Evolutionary conservation across 2,113 vertebrate species (phyloP).

Genomic region (Scomber colias): DNA sequence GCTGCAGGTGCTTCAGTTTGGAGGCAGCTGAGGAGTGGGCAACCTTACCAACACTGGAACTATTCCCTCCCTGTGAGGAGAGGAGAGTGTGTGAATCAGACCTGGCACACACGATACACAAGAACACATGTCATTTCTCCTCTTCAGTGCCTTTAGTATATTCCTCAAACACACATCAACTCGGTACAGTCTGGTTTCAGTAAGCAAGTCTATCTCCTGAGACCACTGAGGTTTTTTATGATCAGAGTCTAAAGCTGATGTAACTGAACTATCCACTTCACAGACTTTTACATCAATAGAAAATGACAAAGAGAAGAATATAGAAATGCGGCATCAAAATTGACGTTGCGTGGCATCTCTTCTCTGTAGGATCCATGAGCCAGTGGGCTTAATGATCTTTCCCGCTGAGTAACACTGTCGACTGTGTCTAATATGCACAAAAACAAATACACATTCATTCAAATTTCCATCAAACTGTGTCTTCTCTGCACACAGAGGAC

Average conservation of each 20-base stretch:
- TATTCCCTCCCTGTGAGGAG: constrained; percentile 68
- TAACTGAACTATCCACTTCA: constrained; percentile 46
- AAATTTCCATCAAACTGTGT: constrained; percentile 40
- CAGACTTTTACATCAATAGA: constrained; percentile 39
- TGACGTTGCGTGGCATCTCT: constrained; percentile 21
- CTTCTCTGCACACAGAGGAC: constrained; percentile 48
- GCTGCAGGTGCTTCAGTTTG: constrained; percentile 92
- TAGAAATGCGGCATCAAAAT: constrained; percentile 45
- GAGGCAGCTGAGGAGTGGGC: constrained; percentile 89
- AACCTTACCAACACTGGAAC: constrained; percentile 87
- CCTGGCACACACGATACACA: not conserved
- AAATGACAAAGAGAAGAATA: constrained; percentile 48
- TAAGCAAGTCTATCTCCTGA: constrained; percentile 35
- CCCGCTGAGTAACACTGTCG: constrained; percentile 41
- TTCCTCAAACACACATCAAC: constrained; percentile 22
- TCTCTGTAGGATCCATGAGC: constrained; percentile 28
- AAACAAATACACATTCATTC: constrained; percentile 48
- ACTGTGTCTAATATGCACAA: constrained; percentile 37
- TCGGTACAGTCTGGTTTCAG: not conserved
- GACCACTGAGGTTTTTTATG: constrained; percentile 53
- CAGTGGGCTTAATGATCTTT: constrained; percentile 59
- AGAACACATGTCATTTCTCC: constrained; percentile 29
- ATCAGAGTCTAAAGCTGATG: constrained; percentile 37
- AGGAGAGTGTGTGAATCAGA: constrained; percentile 30
- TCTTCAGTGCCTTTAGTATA: constrained; percentile 26